Conservation (phyloP, 2,888 invertebrate species). For the Apamea monoglypha region DNA sequence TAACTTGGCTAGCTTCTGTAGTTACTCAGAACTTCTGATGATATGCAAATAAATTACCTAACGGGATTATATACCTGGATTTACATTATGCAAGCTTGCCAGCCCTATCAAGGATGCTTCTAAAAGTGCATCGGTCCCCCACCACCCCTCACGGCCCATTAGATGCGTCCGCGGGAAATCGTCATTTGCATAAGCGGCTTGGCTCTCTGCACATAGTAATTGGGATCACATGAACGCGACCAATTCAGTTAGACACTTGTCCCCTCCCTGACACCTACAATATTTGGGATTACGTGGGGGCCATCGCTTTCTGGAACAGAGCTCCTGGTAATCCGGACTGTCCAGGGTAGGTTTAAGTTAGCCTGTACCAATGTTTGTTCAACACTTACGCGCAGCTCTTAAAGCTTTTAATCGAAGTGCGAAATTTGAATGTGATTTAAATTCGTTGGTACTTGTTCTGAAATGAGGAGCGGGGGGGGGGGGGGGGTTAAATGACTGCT, state of each 20-base stretch:
- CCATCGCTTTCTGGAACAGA: conserved; percentile 55
- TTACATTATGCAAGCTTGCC: conserved; percentile 30
- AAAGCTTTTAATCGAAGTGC: conserved; percentile 89
- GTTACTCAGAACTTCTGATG: background rate
- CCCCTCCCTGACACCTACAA: conserved; percentile 64
- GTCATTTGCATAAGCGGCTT: conserved; percentile 90
- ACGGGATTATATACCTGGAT: conserved; percentile 8
- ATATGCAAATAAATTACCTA: conserved; percentile 4
- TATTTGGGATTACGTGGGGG: conserved; percentile 60
- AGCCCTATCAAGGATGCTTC: conserved; percentile 67
- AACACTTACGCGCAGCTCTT: conserved; percentile 87
- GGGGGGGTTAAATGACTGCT: conserved; percentile 72
- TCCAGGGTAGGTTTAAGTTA: conserved; percentile 83
- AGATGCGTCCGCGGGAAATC: conserved; percentile 89
- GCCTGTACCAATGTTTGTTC: conserved; percentile 85
- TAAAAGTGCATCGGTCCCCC: conserved; percentile 84
- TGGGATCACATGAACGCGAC: conserved; percentile 86
- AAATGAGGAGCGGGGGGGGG: conserved; percentile 19
- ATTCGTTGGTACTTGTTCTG: conserved; percentile 82
- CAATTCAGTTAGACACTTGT: conserved; percentile 76
- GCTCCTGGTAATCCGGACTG: conserved; percentile 76
- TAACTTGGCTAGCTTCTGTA: background rate
- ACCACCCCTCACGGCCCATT: conserved; percentile 84
- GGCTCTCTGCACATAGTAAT: conserved; percentile 88
- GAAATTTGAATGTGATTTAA: conserved; percentile 89